Conservation (phyloP, 2,888 invertebrate species). For the Noctua janthe region DNA sequence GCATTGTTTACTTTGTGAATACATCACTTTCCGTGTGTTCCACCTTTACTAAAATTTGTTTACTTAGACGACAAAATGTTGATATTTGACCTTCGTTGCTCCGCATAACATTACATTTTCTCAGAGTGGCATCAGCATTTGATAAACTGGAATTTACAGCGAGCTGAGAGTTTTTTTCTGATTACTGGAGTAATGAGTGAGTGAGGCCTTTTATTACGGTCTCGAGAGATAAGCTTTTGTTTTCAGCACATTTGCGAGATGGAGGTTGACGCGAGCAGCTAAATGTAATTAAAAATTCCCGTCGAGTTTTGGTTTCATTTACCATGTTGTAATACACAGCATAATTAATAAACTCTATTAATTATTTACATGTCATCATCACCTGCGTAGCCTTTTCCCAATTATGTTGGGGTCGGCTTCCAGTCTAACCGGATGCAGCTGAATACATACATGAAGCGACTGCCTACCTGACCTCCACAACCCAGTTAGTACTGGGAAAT, state of each 20-base stretch:
- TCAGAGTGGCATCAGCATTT: conserved; percentile 55
- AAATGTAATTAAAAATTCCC: conserved; percentile 78
- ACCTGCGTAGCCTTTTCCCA: no score
- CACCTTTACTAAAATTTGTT: conserved; percentile 37
- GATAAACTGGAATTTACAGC: conserved; percentile 68
- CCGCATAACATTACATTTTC: conserved; percentile 62
- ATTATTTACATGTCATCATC: conserved; percentile 48
- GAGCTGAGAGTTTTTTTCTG: conserved; percentile 73
- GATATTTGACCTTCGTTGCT: conserved; percentile 41
- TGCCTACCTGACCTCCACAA: no score
- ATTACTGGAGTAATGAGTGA: conserved; percentile 78
- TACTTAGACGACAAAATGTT: conserved; percentile 42
- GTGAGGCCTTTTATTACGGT: conserved; percentile 76
- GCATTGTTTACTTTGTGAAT: conserved; percentile 52
- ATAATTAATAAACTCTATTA: conserved; percentile 71
- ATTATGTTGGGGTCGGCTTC: no score
- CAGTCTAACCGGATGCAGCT: no score
- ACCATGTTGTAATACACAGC: conserved; percentile 53
- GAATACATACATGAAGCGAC: no score
- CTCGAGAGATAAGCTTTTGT: conserved; percentile 80
- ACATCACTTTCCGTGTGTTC: conserved; percentile 40
- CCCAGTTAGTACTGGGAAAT: no score
- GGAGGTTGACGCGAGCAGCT: conserved; percentile 74
- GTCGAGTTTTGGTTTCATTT: conserved; percentile 68
- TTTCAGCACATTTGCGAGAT: conserved; percentile 76